phyloP scores from a whole-genome alignment of 2,888 invertebrate species.

The Epinotia demarniana region DNA sequence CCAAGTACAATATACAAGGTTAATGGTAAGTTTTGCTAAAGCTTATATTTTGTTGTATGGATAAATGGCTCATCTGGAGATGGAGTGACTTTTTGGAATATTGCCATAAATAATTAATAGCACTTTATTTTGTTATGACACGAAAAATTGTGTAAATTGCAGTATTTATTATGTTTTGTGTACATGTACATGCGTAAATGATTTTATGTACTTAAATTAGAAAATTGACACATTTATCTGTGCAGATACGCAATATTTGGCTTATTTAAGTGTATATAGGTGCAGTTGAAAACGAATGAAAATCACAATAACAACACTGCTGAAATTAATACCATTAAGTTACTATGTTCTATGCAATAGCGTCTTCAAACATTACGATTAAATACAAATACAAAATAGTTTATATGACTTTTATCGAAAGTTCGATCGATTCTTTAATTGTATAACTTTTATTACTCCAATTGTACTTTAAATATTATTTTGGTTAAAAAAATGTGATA shows the following conservation, averaged over 20 bases:
- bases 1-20: slow-evolving; percentile 3
- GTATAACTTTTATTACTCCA: too few relatives aligned
- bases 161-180: too few relatives aligned
- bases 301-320: background rate
- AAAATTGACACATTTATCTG: too few relatives aligned
- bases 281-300: background rate
- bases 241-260: too few relatives aligned
- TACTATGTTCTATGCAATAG: background rate
- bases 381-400: too few relatives aligned
- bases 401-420: too few relatives aligned
- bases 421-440: too few relatives aligned
- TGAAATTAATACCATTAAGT: background rate
- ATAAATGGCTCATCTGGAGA: background rate
- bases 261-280: background rate
- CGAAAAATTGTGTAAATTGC: background rate
- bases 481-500: slow-evolving; percentile 34
- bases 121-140: background rate
- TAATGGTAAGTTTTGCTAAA: background rate
- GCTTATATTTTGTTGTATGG: background rate
- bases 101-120: background rate
- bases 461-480: slow-evolving; percentile 7
- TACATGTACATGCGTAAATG: too few relatives aligned
- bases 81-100: background rate
- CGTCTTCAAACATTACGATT: background rate
- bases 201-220: too few relatives aligned